Conservation (phyloP, 2,113 vertebrate genomes). For the Arothron firmamentum region DNA sequence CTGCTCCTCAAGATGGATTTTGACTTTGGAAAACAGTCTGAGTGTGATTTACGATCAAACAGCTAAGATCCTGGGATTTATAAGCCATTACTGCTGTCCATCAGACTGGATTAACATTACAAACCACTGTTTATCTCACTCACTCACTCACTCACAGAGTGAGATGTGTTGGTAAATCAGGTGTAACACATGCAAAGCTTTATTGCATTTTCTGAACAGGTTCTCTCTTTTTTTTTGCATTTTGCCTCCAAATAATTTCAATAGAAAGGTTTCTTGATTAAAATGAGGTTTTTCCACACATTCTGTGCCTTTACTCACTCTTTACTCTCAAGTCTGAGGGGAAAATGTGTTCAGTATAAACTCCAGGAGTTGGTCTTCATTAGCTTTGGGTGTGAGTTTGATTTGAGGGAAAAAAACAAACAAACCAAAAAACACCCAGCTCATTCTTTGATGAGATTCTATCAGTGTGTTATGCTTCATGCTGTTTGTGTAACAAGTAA, state of each 20-base stretch:
- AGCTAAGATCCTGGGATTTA: constrained; percentile 70
- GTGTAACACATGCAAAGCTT: constrained; percentile 41
- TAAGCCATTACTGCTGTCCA: constrained; percentile 71
- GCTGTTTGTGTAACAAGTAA: not conserved
- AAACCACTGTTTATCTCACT: constrained; percentile 57
- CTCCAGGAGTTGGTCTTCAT: not conserved
- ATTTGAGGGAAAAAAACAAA: too few relatives aligned
- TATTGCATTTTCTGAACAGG: constrained; percentile 9
- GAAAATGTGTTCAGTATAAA: constrained; percentile 7
- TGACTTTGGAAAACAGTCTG: constrained; percentile 61
- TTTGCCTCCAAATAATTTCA: not conserved
- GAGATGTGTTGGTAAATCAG: constrained; percentile 21
- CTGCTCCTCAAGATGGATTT: constrained; percentile 66
- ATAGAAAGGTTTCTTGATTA: constrained; percentile 2
- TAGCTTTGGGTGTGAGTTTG: not conserved
- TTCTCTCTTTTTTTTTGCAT: constrained; percentile 11
- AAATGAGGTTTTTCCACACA: constrained; percentile 2
- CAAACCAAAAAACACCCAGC: too few relatives aligned
- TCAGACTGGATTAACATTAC: constrained; percentile 66
- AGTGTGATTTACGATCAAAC: constrained; percentile 72
- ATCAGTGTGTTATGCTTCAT: too few relatives aligned
- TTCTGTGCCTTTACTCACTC: not conserved
- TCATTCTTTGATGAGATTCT: too few relatives aligned
- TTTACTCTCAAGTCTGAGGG: constrained; percentile 2
- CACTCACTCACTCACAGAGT: constrained; percentile 32